phyloP scores from a whole-genome alignment of 2,113 vertebrate species.

The Nymphicus hollandicus region DNA sequence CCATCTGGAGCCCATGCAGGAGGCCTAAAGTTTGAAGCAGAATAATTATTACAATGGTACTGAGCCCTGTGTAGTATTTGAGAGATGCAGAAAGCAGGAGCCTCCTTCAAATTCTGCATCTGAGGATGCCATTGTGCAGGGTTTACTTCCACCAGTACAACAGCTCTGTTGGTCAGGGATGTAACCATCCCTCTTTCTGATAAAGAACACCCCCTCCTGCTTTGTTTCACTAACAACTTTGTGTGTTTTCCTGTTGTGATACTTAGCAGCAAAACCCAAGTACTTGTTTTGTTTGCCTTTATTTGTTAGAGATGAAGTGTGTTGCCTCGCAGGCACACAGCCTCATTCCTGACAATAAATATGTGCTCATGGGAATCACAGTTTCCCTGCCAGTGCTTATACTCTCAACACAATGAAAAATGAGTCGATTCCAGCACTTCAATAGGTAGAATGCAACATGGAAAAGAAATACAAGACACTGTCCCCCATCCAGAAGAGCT shows the following conservation, averaged over 20 bases:
- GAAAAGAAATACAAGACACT: not conserved
- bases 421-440: not conserved
- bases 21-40: not conserved
- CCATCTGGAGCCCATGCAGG: not conserved
- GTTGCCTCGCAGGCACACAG: not conserved
- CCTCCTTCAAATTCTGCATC: not conserved
- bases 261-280: not conserved
- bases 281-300: not conserved
- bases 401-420: not conserved
- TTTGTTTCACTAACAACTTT: not conserved
- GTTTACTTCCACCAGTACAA: not conserved
- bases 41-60: not conserved
- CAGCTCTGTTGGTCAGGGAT: not conserved
- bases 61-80: not conserved
- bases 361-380: not conserved
- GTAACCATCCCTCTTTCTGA: not conserved
- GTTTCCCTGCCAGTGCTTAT: not conserved
- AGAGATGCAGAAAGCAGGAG: not conserved
- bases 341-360: not conserved
- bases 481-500: not conserved
- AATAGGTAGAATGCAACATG: accelerated
- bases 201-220: not conserved
- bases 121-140: not conserved
- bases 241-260: not conserved
- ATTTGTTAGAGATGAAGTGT: not conserved